Conservation (phyloP, 2,113 vertebrate species). For the Ailurus styani region DNA sequence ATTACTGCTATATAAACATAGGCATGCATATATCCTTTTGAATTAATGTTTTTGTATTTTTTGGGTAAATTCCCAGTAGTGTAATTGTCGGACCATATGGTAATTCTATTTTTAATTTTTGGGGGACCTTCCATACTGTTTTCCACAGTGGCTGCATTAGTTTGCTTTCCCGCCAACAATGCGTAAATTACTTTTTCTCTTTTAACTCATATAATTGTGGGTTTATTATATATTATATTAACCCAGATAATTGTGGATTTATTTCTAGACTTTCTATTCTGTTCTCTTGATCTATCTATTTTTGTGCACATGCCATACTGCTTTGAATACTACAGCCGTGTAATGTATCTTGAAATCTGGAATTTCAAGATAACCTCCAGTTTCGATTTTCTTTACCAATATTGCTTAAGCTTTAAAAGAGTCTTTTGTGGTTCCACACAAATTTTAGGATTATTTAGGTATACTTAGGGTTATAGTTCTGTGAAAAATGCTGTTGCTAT, state of each 20-base stretch:
- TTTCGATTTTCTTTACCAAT: not conserved
- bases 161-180: too few relatives aligned
- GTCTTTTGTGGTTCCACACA: not conserved
- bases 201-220: not conserved
- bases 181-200: too few relatives aligned
- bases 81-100: not conserved
- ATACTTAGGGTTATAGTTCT: not conserved
- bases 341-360: not conserved
- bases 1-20: not conserved
- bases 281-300: not conserved
- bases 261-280: not conserved
- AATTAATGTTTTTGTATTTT: not conserved
- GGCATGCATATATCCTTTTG: not conserved
- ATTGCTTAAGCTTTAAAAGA: not conserved
- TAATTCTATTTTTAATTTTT: not conserved
- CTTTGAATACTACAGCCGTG: not conserved
- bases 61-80: not conserved
- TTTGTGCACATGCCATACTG: not conserved
- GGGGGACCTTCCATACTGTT: not conserved
- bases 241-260: not conserved
- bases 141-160: too few relatives aligned
- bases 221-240: not conserved
- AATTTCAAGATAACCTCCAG: not conserved
- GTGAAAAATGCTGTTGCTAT: not conserved
- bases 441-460: not conserved